Base-by-base conservation (phyloP, 2,888 invertebrate genomes). In the Hirtodrosophila trivittata region DNA sequence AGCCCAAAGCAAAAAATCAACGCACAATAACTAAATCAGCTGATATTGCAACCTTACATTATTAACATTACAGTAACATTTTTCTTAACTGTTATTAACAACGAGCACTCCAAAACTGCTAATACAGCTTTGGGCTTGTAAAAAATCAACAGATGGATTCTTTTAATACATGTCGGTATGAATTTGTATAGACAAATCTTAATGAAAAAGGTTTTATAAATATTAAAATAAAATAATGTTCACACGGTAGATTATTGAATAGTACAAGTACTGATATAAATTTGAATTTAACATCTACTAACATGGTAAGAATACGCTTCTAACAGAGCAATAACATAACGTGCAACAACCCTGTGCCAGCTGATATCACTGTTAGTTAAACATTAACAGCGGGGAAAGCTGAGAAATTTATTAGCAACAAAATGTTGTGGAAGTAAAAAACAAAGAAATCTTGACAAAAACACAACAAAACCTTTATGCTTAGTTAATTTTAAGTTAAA, bases 351-450 rank as follows among this genome's bases (percentile, higher is more conserved):
- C 1, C 30, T 21, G 10, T n/a, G 1, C 4, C 32, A 50, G 30
- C 49, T 28, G 49, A 39, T 32, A 50, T 43, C 10, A 7, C 21
- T 38, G 32, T 7, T 6, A 10, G 32, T 9, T 7, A 6, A 9
- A 9, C 37, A 54, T 54, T 71, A 74, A 68, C 18, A 32, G 37
- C 42, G 16, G 14, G 68, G 68, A 71, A 74, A 73, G 69, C 47
- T 16, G 49, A 28, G 18, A 55, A 63, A 46, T 72, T 30, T 57
- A 25, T 62, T 72, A 28, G 62, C 14, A 59, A 56, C 59, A 66
- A 33, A 33, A 69, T 66, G 66, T 21, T 42, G 46, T 56, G 26
- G 16, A 51, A 39, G 10, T 50, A 52, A 33, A 43, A 56, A 51
- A 43, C n/a, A 42, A 41, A 14, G 28, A 33, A 39, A 46, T 4